A percentile compares a stretch with the other conserved stretches of the same genome.
phyloP scores from a whole-genome alignment of 2,113 vertebrate species.

The Cromileptes altivelis region DNA sequence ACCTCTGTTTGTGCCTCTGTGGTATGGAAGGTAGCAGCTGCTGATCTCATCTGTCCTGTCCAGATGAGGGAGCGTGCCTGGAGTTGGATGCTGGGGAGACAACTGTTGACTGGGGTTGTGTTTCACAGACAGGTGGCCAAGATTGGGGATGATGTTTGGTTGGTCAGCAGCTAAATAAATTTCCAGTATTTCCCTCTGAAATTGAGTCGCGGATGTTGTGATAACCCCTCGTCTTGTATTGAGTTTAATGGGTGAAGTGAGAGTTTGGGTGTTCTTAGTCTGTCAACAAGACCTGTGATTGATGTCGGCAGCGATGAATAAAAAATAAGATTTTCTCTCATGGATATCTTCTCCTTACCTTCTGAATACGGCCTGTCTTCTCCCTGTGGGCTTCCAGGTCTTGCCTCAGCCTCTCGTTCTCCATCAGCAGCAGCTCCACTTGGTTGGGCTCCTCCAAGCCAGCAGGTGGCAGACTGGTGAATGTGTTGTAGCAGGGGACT shows the following conservation, averaged over 20 bases:
- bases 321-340: neutral
- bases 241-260: neutral
- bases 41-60: constrained; percentile 66
- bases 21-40: constrained; percentile 74
- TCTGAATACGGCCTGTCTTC: constrained; percentile 92
- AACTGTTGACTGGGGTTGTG: constrained; percentile 72
- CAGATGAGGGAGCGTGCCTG: constrained; percentile 70
- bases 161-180: neutral
- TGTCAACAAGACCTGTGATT: neutral
- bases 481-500: constrained; percentile 78
- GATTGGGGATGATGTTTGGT: constrained; percentile 21
- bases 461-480: constrained; percentile 81
- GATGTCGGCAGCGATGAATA: neutral
- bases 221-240: neutral
- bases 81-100: constrained; percentile 52
- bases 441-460: constrained; percentile 89
- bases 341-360: constrained; percentile 83
- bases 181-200: constrained; percentile 6
- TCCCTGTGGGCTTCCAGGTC: constrained; percentile 90
- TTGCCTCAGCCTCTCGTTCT: constrained; percentile 92
- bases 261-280: neutral
- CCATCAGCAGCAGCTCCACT: constrained; percentile 89
- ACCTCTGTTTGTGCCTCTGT: constrained; percentile 65
- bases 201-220: neutral
- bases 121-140: constrained; percentile 73